Evolutionary conservation across 2,888 invertebrate species (phyloP).

Genomic region (Gastracanthus pulcherrimus): DNA sequence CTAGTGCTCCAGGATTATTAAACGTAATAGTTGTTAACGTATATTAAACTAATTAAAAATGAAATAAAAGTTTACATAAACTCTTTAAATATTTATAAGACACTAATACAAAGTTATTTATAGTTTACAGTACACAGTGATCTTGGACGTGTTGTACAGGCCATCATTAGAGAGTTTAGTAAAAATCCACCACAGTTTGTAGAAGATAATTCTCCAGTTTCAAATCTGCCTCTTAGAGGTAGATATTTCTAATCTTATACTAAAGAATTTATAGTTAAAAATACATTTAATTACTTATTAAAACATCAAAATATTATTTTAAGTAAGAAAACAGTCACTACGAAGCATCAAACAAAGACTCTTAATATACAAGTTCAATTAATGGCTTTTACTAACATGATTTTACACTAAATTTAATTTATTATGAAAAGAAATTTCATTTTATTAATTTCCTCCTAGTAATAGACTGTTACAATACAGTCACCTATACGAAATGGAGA

Average conservation of each 20-base stretch:
- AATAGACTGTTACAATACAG: no score
- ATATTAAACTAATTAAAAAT: background rate
- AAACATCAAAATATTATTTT: background rate
- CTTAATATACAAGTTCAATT: no score
- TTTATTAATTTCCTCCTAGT: no score
- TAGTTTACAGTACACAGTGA: conserved; percentile 88
- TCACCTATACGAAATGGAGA: no score
- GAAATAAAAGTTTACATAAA: conserved; percentile 6
- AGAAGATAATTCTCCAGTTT: conserved; percentile 70
- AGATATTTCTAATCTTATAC: conserved; percentile 39
- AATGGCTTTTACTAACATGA: no score
- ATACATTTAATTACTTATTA: background rate
- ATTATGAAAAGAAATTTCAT: no score
- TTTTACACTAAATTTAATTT: no score
- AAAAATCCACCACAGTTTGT: conserved; percentile 80
- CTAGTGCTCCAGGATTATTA: conserved; percentile 86
- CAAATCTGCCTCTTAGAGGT: conserved; percentile 71
- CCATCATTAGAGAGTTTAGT: conserved; percentile 88
- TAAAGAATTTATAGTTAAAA: conserved; percentile 41
- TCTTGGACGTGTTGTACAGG: conserved; percentile 89
- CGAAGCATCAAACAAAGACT: no score
- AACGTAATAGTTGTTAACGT: conserved; percentile 79
- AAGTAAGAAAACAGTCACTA: no score
- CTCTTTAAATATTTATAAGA: background rate
- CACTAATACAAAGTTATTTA: conserved; percentile 29